phyloP scores from a whole-genome alignment of 2,113 vertebrate genomes.

The Daboia siamensis region DNA sequence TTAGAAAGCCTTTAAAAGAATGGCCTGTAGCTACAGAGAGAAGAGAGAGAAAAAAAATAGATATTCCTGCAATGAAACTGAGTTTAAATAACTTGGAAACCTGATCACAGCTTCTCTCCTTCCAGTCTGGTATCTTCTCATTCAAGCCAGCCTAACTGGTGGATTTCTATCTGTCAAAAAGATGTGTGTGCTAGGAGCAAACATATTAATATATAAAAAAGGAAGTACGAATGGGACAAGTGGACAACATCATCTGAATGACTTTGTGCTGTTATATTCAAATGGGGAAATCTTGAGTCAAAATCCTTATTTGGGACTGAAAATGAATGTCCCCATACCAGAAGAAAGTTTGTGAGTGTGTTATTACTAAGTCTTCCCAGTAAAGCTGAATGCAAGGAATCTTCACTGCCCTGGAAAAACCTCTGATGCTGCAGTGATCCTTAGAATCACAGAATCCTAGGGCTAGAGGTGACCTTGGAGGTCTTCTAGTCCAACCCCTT shows the following conservation, averaged over 20 bases:
- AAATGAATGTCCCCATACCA: not conserved
- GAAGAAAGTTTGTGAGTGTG: not conserved
- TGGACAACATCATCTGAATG: not conserved
- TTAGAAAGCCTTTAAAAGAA: constrained; percentile 36
- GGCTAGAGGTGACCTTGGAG: too few relatives aligned
- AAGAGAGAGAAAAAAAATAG: not conserved
- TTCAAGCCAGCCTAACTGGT: not conserved
- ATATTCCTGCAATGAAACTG: not conserved
- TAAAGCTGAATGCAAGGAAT: not conserved
- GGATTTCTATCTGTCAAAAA: not conserved
- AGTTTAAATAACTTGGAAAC: not conserved
- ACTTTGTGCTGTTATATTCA: not conserved
- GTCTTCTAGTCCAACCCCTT: too few relatives aligned
- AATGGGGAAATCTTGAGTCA: not conserved
- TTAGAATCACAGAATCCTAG: too few relatives aligned
- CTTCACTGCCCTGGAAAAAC: not conserved
- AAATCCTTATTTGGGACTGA: not conserved
- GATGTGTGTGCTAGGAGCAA: not conserved
- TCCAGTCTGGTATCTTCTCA: not conserved
- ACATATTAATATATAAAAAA: not conserved
- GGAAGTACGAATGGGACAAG: not conserved
- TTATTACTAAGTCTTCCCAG: not conserved
- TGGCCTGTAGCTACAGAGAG: constrained; percentile 23
- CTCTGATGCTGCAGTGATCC: not conserved
- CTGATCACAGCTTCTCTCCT: not conserved